Evolutionary conservation across 2,888 invertebrate genomes (phyloP).

Genomic region (Sycophila texana): DNA sequence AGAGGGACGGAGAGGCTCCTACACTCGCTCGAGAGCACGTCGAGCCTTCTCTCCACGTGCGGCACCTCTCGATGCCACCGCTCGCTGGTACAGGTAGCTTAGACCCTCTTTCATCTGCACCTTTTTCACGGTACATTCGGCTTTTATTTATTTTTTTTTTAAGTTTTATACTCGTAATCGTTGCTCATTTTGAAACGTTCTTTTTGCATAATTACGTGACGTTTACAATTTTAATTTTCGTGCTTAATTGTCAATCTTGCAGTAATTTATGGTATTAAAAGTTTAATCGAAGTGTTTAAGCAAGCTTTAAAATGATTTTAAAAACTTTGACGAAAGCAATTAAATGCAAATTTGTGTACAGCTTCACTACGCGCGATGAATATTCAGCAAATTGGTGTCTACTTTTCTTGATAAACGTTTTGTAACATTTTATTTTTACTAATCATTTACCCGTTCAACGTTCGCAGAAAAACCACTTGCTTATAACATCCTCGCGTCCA

Average conservation of each 20-base stretch:
- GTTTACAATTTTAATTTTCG: constrained; percentile 4
- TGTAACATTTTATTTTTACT: constrained; percentile 44
- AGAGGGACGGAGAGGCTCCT: constrained; percentile 11
- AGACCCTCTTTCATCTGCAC: not conserved
- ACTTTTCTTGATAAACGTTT: constrained; percentile 43
- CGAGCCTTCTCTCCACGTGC: constrained; percentile 36
- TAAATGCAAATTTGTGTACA: constrained; percentile 51
- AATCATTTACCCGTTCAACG: constrained; percentile 35
- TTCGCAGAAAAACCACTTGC: not conserved
- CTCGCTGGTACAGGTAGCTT: constrained; percentile 37
- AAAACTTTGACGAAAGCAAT: constrained; percentile 51
- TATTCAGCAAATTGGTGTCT: constrained; percentile 47
- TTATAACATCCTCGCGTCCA: not conserved
- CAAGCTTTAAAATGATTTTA: constrained; percentile 4
- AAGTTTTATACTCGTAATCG: not conserved
- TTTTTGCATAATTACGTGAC: not conserved
- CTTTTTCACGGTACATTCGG: not conserved
- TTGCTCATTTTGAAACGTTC: not conserved
- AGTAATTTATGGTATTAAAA: too few species aligned
- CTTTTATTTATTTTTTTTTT: constrained; percentile 8
- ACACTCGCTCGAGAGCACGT: not conserved
- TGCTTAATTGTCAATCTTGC: not conserved
- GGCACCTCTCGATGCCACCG: constrained; percentile 33
- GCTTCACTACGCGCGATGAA: constrained; percentile 38
- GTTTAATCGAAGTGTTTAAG: too few species aligned